Percentiles rank a stretch among this genome's conserved stretches.
Conservation (phyloP, 2,888 invertebrate species). For the Hypomecis atomaria region DNA sequence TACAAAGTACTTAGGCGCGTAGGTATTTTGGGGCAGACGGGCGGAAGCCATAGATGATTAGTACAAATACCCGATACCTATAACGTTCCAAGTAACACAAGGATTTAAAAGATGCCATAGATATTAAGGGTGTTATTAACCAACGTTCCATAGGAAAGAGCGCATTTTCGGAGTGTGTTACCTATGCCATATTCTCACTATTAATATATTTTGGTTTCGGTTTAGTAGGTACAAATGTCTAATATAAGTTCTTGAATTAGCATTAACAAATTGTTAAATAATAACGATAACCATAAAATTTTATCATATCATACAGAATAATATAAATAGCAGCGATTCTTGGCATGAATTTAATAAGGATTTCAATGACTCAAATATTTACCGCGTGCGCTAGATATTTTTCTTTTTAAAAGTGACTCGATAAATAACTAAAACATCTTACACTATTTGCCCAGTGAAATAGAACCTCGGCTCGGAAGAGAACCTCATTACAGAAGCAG, state of each 20-base stretch:
- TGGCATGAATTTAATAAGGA: no score
- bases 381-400: conserved; percentile 12
- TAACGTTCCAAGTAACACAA: conserved; percentile 52
- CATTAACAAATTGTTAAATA: no score
- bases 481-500: conserved; percentile 55
- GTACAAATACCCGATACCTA: conserved; percentile 55
- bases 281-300: no score
- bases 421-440: conserved; percentile 34
- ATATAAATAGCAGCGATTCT: no score
- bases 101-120: conserved; percentile 53
- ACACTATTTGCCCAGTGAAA: conserved; percentile 39
- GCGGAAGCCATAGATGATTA: conserved; percentile 63
- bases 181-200: no score
- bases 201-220: no score
- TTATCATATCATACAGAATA: no score
- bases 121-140: background rate
- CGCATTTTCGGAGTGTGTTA: no score
- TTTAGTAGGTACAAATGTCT: no score
- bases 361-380: no score
- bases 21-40: conserved; percentile 63
- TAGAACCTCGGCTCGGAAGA: conserved; percentile 51
- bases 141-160: no score
- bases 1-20: conserved; percentile 60
- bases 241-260: no score
- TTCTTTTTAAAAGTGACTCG: conserved; percentile 10